phyloP scores from a whole-genome alignment of 1,140 invertebrate genomes.

The Zaprionus lachaisei region DNA sequence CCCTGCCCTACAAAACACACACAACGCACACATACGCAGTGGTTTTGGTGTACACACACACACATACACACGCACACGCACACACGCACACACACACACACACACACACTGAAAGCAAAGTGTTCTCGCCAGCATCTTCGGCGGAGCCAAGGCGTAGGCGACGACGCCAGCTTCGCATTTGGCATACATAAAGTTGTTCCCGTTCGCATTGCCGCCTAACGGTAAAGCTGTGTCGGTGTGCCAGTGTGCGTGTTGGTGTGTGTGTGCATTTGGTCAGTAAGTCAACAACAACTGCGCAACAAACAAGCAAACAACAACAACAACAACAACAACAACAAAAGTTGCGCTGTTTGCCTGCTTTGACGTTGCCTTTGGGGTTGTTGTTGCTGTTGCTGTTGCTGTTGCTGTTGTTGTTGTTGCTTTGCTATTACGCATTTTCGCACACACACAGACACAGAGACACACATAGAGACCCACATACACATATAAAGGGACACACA shows the following conservation, averaged over 20 bases:
- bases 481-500: not conserved
- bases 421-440: conserved; percentile 54
- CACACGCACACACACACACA: conserved; percentile 15
- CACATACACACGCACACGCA: conserved; percentile 18
- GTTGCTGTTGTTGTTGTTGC: conserved; percentile 24
- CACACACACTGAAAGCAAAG: conserved; percentile 1
- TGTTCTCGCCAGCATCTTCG: conserved; percentile 9
- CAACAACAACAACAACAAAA: conserved; percentile 8
- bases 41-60: conserved; percentile 43
- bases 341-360: conserved; percentile 4
- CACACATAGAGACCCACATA: conserved; percentile 14
- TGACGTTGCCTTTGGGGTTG: conserved; percentile 28
- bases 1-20: conserved; percentile 45
- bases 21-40: conserved; percentile 12
- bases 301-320: conserved; percentile 33
- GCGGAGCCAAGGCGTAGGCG: conserved; percentile 1
- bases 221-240: conserved; percentile 16
- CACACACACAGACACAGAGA: conserved; percentile 28
- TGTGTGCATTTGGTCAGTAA: conserved; percentile 57
- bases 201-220: conserved; percentile 13
- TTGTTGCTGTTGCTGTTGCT: conserved; percentile 19
- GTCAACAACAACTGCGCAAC: conserved; percentile 50
- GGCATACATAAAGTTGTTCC: conserved; percentile 48
- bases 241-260: not conserved
- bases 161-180: conserved; percentile 19